Evolutionary conservation across 2,888 invertebrate species (phyloP).

Genomic region (Drosophila cracens): DNA sequence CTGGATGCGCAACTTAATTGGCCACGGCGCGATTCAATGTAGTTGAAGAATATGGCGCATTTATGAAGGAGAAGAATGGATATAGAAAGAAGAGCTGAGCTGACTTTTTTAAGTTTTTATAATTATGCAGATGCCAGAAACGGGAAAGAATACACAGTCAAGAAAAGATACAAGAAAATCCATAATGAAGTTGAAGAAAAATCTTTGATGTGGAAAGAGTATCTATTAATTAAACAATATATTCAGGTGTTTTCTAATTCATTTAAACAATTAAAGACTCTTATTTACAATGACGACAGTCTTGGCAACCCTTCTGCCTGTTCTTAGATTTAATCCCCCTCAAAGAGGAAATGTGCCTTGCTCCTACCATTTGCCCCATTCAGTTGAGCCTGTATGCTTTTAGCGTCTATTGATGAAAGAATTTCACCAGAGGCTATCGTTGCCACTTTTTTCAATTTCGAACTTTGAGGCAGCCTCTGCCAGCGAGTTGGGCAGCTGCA

Average conservation of each 20-base stretch:
- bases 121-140: neutral
- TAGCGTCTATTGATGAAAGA: constrained; percentile 69
- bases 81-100: neutral
- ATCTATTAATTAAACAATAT: neutral
- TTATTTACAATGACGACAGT: neutral
- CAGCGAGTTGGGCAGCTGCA: constrained; percentile 42
- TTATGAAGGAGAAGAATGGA: neutral
- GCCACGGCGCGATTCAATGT: neutral
- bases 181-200: neutral
- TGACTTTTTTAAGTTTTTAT: accelerated
- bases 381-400: constrained; percentile 17
- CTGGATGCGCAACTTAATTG: neutral
- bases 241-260: neutral
- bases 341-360: neutral
- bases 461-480: constrained; percentile 25
- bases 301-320: constrained; percentile 12
- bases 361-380: constrained; percentile 17
- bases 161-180: neutral
- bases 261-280: neutral
- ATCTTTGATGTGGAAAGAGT: neutral
- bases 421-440: constrained; percentile 67
- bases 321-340: neutral
- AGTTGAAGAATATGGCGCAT: neutral
- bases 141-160: neutral
- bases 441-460: constrained; percentile 70